Conservation (phyloP, 1,140 invertebrate species). For the Drosophila dunni region DNA sequence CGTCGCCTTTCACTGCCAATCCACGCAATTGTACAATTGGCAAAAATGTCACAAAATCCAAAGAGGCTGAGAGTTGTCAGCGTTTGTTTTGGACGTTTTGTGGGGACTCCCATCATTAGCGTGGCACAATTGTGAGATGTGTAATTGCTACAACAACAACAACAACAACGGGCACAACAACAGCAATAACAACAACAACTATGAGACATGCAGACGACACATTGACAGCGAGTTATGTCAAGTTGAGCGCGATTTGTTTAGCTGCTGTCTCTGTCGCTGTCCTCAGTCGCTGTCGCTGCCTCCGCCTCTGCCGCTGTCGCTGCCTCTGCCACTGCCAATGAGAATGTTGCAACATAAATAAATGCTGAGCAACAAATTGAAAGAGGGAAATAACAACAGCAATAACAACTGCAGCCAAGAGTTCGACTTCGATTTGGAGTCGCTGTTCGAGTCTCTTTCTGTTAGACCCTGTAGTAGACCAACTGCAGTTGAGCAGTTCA, state of each 20-base stretch:
- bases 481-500: too few relatives aligned
- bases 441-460: neutral
- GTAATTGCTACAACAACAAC: slow-evolving; percentile 76
- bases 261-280: slow-evolving; percentile 18
- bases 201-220: slow-evolving; percentile 77
- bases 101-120: slow-evolving; percentile 81
- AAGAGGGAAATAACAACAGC: slow-evolving; percentile 52
- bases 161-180: slow-evolving; percentile 42
- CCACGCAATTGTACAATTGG: slow-evolving; percentile 80
- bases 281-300: neutral
- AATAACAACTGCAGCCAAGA: slow-evolving; percentile 18
- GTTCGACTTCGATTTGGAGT: slow-evolving; percentile 2
- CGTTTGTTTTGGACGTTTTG: slow-evolving; percentile 65
- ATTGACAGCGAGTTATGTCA: slow-evolving; percentile 81
- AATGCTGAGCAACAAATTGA: slow-evolving; percentile 69
- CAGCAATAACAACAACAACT: slow-evolving; percentile 61
- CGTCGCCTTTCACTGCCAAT: slow-evolving; percentile 65
- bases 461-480: neutral
- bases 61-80: slow-evolving; percentile 70
- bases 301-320: neutral
- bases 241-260: slow-evolving; percentile 79
- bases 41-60: slow-evolving; percentile 77
- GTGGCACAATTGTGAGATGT: slow-evolving; percentile 82
- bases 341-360: slow-evolving; percentile 72
- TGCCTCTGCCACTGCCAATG: slow-evolving; percentile 60